Evolutionary conservation across 2,113 vertebrate species (phyloP).

Genomic region (Prolemur simus): DNA sequence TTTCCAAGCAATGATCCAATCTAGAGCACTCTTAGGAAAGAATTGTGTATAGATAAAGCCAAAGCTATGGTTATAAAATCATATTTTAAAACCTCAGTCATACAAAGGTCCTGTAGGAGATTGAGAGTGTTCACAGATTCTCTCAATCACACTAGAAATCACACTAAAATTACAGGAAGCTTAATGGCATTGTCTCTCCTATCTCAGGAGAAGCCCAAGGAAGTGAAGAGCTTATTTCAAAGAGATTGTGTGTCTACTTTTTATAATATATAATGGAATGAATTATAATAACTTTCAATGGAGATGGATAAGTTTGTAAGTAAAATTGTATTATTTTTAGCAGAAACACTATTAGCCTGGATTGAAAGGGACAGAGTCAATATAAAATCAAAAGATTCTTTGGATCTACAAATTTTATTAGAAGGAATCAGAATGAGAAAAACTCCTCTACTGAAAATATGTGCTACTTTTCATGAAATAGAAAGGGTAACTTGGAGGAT

Average conservation of each 20-base stretch:
- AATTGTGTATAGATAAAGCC: neutral
- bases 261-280: neutral
- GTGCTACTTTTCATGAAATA: neutral
- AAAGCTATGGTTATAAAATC: neutral
- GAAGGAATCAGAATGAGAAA: neutral
- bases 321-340: neutral
- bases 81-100: neutral
- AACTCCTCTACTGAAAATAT: neutral
- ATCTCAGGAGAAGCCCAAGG: neutral
- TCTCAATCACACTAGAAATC: neutral
- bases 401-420: neutral
- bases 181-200: neutral
- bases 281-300: neutral
- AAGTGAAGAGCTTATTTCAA: neutral
- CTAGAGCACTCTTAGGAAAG: neutral
- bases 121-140: neutral
- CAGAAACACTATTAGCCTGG: neutral
- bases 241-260: neutral
- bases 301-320: neutral
- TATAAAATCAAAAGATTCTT: neutral
- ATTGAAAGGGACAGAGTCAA: neutral
- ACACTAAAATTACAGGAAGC: neutral
- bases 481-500: neutral
- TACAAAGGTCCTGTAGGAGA: neutral
- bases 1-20: neutral